Percentiles rank a stretch among this genome's conserved stretches.
Conservation (phyloP, 2,888 invertebrate genomes). For the Altica lythri region DNA sequence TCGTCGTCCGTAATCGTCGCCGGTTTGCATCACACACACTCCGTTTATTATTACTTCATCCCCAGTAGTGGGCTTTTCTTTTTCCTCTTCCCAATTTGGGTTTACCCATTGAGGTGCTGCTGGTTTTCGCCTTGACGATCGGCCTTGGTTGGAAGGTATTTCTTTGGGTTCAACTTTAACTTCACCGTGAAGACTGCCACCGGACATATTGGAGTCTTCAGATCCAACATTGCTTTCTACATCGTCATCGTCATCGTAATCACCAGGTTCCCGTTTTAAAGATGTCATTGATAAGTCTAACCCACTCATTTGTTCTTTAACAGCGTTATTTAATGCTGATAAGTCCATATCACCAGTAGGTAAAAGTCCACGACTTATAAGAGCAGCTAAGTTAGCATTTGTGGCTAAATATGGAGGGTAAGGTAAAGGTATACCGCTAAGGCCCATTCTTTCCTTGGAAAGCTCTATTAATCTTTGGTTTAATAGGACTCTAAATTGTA, state of each 20-base stretch:
- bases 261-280: conserved; percentile 77
- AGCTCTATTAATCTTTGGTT: conserved; percentile 88
- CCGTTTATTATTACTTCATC: conserved; percentile 92
- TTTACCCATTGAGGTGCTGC: conserved; percentile 98
- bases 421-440: conserved; percentile 75
- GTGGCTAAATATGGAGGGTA: conserved; percentile 80
- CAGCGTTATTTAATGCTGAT: conserved; percentile 61
- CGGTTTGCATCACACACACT: conserved; percentile 88
- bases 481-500: conserved; percentile 85
- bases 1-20: conserved; percentile 70
- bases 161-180: conserved; percentile 64
- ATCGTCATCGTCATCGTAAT: conserved; percentile 81
- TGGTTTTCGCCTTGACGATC: conserved; percentile 84
- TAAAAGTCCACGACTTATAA: conserved; percentile 71
- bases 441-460: conserved; percentile 82
- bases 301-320: conserved; percentile 77
- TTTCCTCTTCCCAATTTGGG: conserved; percentile 84
- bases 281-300: conserved; percentile 85
- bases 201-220: conserved; percentile 63
- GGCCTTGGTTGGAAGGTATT: conserved; percentile 49
- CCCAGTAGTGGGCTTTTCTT: conserved; percentile 63
- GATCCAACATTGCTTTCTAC: conserved; percentile 77
- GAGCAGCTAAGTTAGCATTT: conserved; percentile 75
- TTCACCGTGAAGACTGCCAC: conserved; percentile 62
- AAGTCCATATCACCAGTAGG: conserved; percentile 65